Base-by-base conservation (phyloP, 2,888 invertebrate genomes). In the Phytoseiulus persimilis region DNA sequence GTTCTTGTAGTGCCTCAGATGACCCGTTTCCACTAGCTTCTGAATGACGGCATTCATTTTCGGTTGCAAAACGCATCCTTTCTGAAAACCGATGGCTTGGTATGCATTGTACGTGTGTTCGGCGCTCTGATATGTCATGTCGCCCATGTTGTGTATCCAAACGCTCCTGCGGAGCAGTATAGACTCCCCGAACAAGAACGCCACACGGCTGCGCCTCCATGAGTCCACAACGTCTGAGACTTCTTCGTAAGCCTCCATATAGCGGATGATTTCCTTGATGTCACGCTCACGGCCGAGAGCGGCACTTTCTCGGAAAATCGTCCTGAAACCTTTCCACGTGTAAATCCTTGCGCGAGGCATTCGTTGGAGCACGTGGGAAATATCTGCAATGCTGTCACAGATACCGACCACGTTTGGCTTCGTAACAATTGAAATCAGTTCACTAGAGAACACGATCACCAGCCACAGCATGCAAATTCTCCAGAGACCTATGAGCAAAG, bases 31-130 rank as follows among this genome's bases (percentile, higher is more conserved):
- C 32, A 87, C 33, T 9, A 33, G 87, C 32, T 9, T 18, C 87
- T 33, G 87, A 0, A 87, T 11, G 31, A 87, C 87, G n/a, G 14
- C 0, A 31, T 87, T 33, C 32, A 87, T 87, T 3, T 6, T 31
- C n/a, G n/a, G 32, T 31, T 32, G n/a, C n/a, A 87, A 45, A 87
- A 87, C 87, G 32, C 87, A 87, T 6, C 33, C 33, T 31, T 87
- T 31, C 32, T 87, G 33, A 45, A 87, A 87, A 28, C 87, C 87
- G n/a, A 87, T 33, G 5, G 33, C 32, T 87, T 87, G 32, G 87
- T 87, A 87, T 32, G 33, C 45, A 39, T 87, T 33, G 87, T 87
- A 87, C 39, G 87, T 87, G 87, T 87, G 33, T 33, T 87, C 33
- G 32, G 33, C 32, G 33, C n/a, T 87, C 87, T 87, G 87, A 87